phyloP scores from a whole-genome alignment of 1,140 invertebrate genomes.

The Cecropterus lyciades region DNA sequence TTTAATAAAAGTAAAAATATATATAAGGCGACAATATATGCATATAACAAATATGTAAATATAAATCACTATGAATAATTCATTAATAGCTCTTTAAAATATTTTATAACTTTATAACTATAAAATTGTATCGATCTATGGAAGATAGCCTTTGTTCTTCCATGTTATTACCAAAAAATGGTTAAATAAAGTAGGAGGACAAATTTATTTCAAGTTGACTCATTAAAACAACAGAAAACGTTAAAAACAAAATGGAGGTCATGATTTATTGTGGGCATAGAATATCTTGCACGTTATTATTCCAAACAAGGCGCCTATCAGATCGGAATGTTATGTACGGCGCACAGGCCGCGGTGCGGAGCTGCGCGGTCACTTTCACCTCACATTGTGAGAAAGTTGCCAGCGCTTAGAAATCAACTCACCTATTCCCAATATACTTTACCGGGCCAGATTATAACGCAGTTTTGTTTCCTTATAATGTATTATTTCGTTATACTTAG shows the following conservation, averaged over 20 bases:
- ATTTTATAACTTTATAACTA: too few species aligned
- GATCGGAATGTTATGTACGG: conserved; percentile 59
- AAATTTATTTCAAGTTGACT: not conserved
- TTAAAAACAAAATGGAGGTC: conserved; percentile 42
- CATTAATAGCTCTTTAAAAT: too few species aligned
- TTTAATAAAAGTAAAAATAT: too few species aligned
- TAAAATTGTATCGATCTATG: too few species aligned
- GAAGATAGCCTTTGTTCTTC: too few species aligned
- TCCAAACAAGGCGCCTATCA: conserved; percentile 55
- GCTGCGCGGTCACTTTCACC: conserved; percentile 74
- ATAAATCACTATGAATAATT: too few species aligned
- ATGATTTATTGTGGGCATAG: conserved; percentile 44
- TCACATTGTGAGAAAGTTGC: conserved; percentile 69
- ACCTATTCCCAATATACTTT: conserved; percentile 34
- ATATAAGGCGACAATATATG: too few species aligned
- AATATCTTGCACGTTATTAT: conserved; percentile 49
- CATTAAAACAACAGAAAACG: conserved; percentile 30
- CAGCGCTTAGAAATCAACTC: conserved; percentile 66
- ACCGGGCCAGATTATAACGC: conserved; percentile 4
- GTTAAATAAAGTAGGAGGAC: too few species aligned
- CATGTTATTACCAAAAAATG: too few species aligned
- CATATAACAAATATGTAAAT: too few species aligned
- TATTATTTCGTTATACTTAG: conserved; percentile 1
- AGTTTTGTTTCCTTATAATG: conserved; percentile 14
- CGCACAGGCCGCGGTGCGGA: conserved; percentile 27